Evolutionary conservation across 2,888 invertebrate genomes (phyloP), one percentile per base, ranked within the genome.

Genomic region (Elegia similella): DNA sequence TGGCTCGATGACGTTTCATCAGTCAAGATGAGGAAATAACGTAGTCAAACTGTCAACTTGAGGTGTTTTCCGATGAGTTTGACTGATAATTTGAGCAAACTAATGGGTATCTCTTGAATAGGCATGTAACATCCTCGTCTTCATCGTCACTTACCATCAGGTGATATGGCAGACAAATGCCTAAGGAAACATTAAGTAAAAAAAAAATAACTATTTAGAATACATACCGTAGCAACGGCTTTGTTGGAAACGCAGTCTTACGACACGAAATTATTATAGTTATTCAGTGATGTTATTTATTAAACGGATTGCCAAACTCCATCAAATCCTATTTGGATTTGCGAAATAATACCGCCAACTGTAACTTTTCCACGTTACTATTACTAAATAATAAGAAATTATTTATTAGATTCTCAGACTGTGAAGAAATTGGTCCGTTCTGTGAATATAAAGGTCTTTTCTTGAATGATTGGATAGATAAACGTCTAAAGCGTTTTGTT

Each of bases 271-370:
- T 57, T 52, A 50, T 56, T 56, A 46, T 55, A 57, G 50, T 50
- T 30, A 44, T 42, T 53, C 56, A 47, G 48, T 56, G 44, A 47
- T 55, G 52, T 57, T 52, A 57, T 63, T 63, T 58, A 57, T 54
- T 70, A 70, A 76, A 73, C 65, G 59, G 62, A 67, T 72, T 72
- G 69, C 66, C 67, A 68, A 67, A 72, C 62, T 65, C 53, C 55
- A 66, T 66, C 69, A 66, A 68, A 70, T 62, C 58, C 66, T 68
- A 74, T 76, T 76, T 70, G 72, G 72, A 66, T 63, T 78, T 80
- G 67, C 79, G 75, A 79, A 77, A 77, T 67, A 61, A 34, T 55
- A 17, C 38, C n/a, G 43, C 29, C 43, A 42, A 42, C 23, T 12
- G 23, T 55, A 55, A 47, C 38, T 55, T 55, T 47, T 47, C 38